Base-by-base conservation (phyloP, 2,888 invertebrate species). In the Leptopilina syphax region DNA sequence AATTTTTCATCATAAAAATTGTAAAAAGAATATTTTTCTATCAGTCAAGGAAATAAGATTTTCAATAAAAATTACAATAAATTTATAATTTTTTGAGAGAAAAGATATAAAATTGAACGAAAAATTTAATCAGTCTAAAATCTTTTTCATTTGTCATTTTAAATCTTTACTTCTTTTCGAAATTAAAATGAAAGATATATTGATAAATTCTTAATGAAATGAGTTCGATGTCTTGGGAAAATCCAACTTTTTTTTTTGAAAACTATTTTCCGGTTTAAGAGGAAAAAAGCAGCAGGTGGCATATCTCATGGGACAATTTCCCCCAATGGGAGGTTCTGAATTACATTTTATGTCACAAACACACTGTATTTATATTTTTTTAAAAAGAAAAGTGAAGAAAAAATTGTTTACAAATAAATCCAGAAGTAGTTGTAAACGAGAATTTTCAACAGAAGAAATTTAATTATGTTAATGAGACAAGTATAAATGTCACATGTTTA, bases 301-400 rank as follows among this genome's bases (percentile, higher is more conserved):
- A 70, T 70, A 70, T 70, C 70, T 70, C 70, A 54, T 27, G 68
- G 54, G 54, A 27, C 7, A 54, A 54, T 12, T 70, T 13, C 54
- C 34, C 34, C 54, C 50, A 54, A 54, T 27, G 70, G 27, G 70
- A 68, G 50, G 7, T 54, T 24, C 9, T 70, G 27, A 54, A 54
- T 54, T 70, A 54, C 70, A 70, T 34, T 70, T 70, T 70, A 12
- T 70, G 70, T 54, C 70, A 54, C 27, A 54, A 70, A 70, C 70
- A 70, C 50, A 54, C 47, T 27, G 70, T 70, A 54, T 54, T 13
- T n/a, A 13, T 70, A 66, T 41, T 54, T 70, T 54, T 13, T 54
- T 4, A 10, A 54, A 54, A 12, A 50, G 10, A 50, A 50, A 50
- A 44, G 8, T 44, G 8, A 44, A 50, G 10, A 50, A 70, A 70